These are phyloP conservation scores for Acrocephalus kingi DNA, from an alignment of 2,113 vertebrate genomes.

Conservation along the genomic window DNA sequence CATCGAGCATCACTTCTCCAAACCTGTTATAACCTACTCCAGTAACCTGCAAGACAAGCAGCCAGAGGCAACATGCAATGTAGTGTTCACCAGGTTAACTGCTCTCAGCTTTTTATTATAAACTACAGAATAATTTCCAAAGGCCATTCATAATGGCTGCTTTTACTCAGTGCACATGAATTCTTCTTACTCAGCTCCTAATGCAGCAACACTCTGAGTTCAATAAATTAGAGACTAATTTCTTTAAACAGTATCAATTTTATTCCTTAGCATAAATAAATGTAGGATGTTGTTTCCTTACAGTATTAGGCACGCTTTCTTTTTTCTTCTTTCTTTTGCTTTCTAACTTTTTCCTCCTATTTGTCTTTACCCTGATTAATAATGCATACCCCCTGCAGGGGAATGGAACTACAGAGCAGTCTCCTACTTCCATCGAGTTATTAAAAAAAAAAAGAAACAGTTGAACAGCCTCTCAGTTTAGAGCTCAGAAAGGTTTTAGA, in stretches of 20 bases:
- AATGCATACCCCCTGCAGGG: not conserved
- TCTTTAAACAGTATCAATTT: not conserved
- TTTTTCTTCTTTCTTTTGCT: not conserved
- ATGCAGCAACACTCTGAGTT: not conserved
- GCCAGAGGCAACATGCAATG: not conserved
- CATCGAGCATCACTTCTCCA: conserved; percentile 89
- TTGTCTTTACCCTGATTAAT: not conserved
- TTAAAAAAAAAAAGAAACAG: not conserved
- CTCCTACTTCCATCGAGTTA: not conserved
- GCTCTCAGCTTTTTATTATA: not conserved
- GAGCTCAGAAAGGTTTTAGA: not conserved
- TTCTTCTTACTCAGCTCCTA: not conserved
- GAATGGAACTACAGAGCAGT: not conserved
- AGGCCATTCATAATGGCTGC: not conserved
- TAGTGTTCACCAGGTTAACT: not conserved
- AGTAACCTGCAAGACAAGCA: conserved; percentile 82
- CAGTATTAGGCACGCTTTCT: not conserved
- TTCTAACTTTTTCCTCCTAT: not conserved
- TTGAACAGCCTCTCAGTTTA: not conserved
- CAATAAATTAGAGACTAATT: not conserved
- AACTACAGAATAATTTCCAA: not conserved
- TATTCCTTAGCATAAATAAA: not conserved
- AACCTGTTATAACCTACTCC: conserved; percentile 94
- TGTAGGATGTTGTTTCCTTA: not conserved
- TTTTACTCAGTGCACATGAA: not conserved